Evolutionary conservation across 2,797 vertebrate species (phyloP).

Genomic region (Synaphobranchus kaupii): DNA sequence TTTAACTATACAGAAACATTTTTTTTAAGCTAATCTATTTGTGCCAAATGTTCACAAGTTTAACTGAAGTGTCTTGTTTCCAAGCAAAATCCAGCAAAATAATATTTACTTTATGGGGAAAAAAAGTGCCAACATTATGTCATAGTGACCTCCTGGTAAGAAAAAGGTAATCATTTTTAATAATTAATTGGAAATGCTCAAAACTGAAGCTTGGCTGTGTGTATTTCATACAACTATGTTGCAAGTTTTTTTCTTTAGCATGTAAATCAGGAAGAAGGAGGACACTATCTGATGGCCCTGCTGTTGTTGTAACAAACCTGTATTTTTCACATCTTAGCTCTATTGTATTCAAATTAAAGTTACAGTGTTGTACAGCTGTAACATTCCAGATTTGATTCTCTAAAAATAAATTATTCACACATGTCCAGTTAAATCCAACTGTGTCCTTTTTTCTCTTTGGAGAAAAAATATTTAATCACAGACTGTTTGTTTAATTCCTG

Average conservation of each 20-base stretch:
- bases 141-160: neutral
- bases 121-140: neutral
- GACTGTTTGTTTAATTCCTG: neutral
- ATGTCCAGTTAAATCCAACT: conserved; percentile 12
- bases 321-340: neutral
- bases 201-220: neutral
- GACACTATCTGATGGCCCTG: neutral
- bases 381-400: neutral
- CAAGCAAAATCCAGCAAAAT: neutral
- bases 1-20: no score
- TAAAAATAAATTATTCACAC: neutral
- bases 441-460: neutral
- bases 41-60: neutral
- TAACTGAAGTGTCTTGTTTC: neutral
- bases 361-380: neutral
- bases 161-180: neutral
- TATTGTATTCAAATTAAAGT: neutral
- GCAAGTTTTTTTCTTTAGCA: neutral
- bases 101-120: neutral
- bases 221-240: neutral
- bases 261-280: neutral
- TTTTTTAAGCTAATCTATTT: neutral
- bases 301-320: no score
- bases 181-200: neutral
- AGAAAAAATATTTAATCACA: neutral